These are phyloP conservation scores for Dromiciops gliroides DNA, from an alignment of 2,113 vertebrate species.

Conservation along the genomic window DNA sequence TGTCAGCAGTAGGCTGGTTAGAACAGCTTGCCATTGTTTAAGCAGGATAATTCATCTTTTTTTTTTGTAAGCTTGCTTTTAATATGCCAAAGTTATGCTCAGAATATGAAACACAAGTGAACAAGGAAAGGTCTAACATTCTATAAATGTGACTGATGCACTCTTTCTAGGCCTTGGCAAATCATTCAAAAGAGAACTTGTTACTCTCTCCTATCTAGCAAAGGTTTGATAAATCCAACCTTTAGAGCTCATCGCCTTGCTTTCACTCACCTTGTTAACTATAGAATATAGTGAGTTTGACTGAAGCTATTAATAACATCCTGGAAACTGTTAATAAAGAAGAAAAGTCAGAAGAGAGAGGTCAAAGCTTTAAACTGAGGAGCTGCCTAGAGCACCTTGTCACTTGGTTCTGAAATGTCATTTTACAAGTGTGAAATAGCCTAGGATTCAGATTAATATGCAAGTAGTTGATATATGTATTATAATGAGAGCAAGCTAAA, in stretches of 20 bases:
- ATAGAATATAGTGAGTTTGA: constrained; percentile 3
- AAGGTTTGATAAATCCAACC: neutral
- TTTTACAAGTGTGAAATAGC: neutral
- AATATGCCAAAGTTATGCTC: constrained; percentile 32
- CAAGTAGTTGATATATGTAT: neutral
- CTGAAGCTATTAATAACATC: neutral
- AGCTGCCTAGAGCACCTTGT: neutral
- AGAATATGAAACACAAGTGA: constrained; percentile 64
- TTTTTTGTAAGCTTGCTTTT: constrained; percentile 34
- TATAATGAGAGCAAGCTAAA: neutral
- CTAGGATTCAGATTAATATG: neutral
- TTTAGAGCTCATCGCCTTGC: neutral
- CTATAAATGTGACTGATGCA: constrained; percentile 39
- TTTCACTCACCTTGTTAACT: neutral
- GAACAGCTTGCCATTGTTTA: constrained; percentile 57
- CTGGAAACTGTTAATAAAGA: constrained; percentile 14
- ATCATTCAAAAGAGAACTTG: constrained; percentile 38
- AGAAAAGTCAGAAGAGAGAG: neutral
- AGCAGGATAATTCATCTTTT: constrained; percentile 68
- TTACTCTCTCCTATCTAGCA: neutral
- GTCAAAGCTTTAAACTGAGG: neutral
- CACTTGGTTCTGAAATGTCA: neutral
- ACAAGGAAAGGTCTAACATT: constrained; percentile 13
- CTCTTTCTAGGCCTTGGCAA: constrained; percentile 50
- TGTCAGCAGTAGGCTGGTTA: constrained; percentile 63